Evolutionary conservation across 2,113 vertebrate genomes (phyloP).

Genomic region (Pavo muticus): DNA sequence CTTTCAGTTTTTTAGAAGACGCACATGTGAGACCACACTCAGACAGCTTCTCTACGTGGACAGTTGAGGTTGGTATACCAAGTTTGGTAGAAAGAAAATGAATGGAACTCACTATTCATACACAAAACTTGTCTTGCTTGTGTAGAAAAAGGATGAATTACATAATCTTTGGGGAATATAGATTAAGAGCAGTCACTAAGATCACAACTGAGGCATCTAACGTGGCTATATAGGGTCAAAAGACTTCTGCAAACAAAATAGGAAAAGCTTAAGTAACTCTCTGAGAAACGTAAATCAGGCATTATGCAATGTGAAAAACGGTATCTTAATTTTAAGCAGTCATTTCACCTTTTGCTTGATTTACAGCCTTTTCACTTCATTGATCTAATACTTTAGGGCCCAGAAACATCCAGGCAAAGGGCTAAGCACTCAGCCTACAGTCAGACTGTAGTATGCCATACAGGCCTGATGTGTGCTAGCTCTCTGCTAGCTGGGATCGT

Average conservation of each 20-base stretch:
- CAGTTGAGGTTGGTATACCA: conserved; percentile 28
- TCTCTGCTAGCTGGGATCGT: not conserved
- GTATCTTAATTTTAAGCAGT: not conserved
- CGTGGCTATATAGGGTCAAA: not conserved
- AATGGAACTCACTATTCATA: not conserved
- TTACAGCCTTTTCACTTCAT: not conserved
- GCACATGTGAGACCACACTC: not conserved
- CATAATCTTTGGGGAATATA: not conserved
- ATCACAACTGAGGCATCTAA: not conserved
- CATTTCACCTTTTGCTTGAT: not conserved
- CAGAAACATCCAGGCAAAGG: not conserved
- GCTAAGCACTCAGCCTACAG: fast-evolving
- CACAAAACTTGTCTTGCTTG: not conserved
- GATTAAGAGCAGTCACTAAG: not conserved
- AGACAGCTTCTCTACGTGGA: not conserved
- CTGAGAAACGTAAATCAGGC: not conserved
- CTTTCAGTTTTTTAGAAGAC: conserved; percentile 42
- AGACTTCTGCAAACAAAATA: not conserved
- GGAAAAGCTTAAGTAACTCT: not conserved
- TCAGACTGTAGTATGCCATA: not conserved
- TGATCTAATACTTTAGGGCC: not conserved
- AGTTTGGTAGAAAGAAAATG: not conserved
- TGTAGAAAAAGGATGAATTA: not conserved
- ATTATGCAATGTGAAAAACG: not conserved
- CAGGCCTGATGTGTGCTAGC: not conserved